Percentiles rank a stretch among this genome's conserved stretches.
Conservation (phyloP, 2,797 vertebrate genomes). For the Labeo calbasu region DNA sequence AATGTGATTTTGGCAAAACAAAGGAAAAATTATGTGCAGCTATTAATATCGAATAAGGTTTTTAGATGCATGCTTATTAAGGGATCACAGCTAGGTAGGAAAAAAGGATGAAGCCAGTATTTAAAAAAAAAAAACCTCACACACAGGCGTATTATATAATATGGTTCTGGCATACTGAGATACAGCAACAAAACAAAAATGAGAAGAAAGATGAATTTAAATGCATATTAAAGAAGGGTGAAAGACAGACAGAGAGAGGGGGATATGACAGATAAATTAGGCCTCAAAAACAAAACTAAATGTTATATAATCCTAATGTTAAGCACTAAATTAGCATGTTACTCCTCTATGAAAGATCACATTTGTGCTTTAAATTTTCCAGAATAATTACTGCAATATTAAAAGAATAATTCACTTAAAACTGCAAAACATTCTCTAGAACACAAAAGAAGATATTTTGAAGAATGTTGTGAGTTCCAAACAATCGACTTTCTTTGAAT, state of each 20-base stretch:
- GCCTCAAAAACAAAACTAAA: not conserved
- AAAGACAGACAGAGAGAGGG: not conserved
- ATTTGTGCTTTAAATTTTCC: not conserved
- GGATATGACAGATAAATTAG: not conserved
- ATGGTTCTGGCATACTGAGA: not conserved
- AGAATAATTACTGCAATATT: not conserved
- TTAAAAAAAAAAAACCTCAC: not conserved
- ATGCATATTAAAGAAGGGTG: not conserved
- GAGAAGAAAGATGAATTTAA: not conserved
- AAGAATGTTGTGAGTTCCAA: not conserved
- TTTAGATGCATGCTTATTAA: constrained; percentile 7
- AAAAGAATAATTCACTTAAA: not conserved
- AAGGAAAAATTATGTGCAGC: not conserved
- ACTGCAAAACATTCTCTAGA: too few species aligned
- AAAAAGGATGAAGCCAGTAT: not conserved
- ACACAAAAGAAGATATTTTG: not conserved
- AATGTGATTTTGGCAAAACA: constrained; percentile 9
- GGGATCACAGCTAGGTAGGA: not conserved
- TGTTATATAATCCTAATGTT: constrained; percentile 1
- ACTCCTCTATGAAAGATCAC: not conserved
- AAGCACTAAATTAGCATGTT: not conserved
- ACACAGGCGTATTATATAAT: not conserved
- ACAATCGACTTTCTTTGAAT: too few species aligned
- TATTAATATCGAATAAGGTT: not conserved
- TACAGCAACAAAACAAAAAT: not conserved